phyloP scores from a whole-genome alignment of 2,888 invertebrate species.

The Epistrophe eligans region DNA sequence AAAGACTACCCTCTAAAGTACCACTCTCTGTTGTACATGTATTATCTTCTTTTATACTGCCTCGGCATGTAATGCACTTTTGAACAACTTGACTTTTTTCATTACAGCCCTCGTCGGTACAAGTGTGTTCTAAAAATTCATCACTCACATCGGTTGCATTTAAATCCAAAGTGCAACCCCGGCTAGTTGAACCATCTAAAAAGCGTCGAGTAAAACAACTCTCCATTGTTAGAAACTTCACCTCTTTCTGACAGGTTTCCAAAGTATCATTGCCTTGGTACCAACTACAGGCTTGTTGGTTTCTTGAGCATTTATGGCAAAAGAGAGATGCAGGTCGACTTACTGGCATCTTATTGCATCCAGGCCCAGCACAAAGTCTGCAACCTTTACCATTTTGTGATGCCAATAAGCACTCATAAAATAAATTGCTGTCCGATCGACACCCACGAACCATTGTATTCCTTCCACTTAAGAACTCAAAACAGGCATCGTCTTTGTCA shows the following conservation, averaged over 20 bases:
- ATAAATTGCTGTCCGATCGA: constrained; percentile 78
- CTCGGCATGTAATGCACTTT: constrained; percentile 50
- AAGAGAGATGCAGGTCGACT: constrained; percentile 37
- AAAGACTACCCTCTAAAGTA: not conserved
- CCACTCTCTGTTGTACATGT: constrained; percentile 10
- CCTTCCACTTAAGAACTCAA: constrained; percentile 78
- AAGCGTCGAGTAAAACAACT: constrained; percentile 61
- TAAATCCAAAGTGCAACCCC: constrained; percentile 76
- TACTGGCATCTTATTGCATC: constrained; percentile 78
- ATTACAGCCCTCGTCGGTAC: constrained; percentile 50
- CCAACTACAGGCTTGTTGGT: constrained; percentile 53
- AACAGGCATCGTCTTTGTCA: constrained; percentile 76
- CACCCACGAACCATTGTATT: constrained; percentile 80
- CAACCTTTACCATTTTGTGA: constrained; percentile 71
- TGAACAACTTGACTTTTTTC: constrained; percentile 41
- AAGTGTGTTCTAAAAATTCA: constrained; percentile 27
- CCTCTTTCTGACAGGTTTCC: constrained; percentile 34
- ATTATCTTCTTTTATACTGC: not conserved
- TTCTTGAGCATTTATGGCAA: constrained; percentile 71
- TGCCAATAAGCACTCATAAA: constrained; percentile 78
- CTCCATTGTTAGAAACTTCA: constrained; percentile 65
- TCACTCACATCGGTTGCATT: not conserved
- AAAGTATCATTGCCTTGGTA: constrained; percentile 23
- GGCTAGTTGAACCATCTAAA: constrained; percentile 57
- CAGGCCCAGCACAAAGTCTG: constrained; percentile 77